Evolutionary conservation across 2,888 invertebrate genomes (phyloP).

Genomic region (Unio delphinus): DNA sequence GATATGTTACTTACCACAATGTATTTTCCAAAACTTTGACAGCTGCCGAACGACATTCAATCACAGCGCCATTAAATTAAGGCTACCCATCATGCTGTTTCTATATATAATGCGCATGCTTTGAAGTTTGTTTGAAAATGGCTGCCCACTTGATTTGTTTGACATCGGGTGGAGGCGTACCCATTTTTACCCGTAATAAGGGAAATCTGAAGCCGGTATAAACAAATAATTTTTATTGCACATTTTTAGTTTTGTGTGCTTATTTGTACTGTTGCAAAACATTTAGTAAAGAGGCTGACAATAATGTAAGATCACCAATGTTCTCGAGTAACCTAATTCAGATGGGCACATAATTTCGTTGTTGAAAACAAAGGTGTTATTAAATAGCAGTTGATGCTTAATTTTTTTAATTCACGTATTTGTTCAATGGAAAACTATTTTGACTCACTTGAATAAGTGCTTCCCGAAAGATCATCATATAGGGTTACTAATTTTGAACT

Average conservation of each 20-base stretch:
- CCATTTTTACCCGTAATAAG: slow-evolving; percentile 87
- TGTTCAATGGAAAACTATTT: too few species aligned
- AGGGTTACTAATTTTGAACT: too few species aligned
- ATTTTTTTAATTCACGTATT: too few species aligned
- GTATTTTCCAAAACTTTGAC: slow-evolving; percentile 24
- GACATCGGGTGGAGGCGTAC: slow-evolving; percentile 88
- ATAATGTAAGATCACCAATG: not conserved
- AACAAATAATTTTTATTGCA: slow-evolving; percentile 1
- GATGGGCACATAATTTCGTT: too few species aligned
- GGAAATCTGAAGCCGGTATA: slow-evolving; percentile 80
- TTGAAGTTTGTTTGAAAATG: slow-evolving; percentile 74
- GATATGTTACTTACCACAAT: too few species aligned
- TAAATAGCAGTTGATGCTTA: too few species aligned
- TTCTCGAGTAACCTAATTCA: not conserved
- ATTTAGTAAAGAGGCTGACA: too few species aligned
- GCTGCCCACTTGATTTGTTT: slow-evolving; percentile 86
- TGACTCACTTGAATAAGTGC: too few species aligned
- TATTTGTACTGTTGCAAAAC: not conserved
- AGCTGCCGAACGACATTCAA: slow-evolving; percentile 28
- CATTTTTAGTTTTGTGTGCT: not conserved
- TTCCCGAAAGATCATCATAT: too few species aligned
- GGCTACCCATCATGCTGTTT: slow-evolving; percentile 37
- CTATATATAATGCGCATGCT: slow-evolving; percentile 40
- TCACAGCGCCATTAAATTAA: slow-evolving; percentile 46
- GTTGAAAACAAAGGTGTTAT: too few species aligned